phyloP scores from a whole-genome alignment of 30 jellyfish, hydroid and myxozoan species.

The Aurelia coerulea region DNA sequence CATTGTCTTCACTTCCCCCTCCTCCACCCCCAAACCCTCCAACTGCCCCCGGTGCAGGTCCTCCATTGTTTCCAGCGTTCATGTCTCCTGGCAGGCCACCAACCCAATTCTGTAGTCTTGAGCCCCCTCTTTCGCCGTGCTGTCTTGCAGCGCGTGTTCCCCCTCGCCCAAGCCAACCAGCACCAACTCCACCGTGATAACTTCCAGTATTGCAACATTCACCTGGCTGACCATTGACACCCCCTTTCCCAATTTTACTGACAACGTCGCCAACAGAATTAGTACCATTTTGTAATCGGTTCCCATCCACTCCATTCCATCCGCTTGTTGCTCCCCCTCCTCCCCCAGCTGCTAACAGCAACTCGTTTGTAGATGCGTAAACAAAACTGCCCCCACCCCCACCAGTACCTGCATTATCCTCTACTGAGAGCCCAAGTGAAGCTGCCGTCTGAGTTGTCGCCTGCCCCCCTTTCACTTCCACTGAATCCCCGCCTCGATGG shows the following conservation, averaged over 20 bases:
- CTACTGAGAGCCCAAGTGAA: conserved; percentile 40
- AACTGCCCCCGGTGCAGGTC: conserved; percentile 77
- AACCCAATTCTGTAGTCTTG: conserved; percentile 50
- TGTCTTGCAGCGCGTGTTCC: conserved; percentile 5
- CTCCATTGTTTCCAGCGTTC: conserved; percentile 72
- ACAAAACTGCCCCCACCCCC: conserved; percentile 82
- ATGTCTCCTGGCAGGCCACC: conserved; percentile 58
- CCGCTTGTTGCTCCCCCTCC: conserved; percentile 71
- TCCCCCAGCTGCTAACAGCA: conserved; percentile 67
- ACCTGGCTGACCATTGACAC: conserved; percentile 46
- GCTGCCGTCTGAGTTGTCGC: conserved; percentile 60
- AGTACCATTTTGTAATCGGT: conserved; percentile 49
- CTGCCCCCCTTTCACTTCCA: conserved; percentile 55
- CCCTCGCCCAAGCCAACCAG: conserved; percentile 65
- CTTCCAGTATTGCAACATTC: conserved; percentile 59
- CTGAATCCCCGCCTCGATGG: conserved; percentile 71
- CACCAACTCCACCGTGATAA: conserved; percentile 66
- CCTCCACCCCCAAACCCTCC: conserved; percentile 79
- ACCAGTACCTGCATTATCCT: conserved; percentile 71
- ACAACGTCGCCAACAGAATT: conserved; percentile 37
- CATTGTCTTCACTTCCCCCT: conserved; percentile 72
- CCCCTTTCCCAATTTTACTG: conserved; percentile 45
- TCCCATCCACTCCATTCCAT: conserved; percentile 76
- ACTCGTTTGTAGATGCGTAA: conserved; percentile 35
- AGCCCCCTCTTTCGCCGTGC: conserved; percentile 69